These are phyloP conservation scores for Neotoxoptera formosana DNA, from an alignment of 1,140 invertebrate genomes.

Conservation along the genomic window DNA sequence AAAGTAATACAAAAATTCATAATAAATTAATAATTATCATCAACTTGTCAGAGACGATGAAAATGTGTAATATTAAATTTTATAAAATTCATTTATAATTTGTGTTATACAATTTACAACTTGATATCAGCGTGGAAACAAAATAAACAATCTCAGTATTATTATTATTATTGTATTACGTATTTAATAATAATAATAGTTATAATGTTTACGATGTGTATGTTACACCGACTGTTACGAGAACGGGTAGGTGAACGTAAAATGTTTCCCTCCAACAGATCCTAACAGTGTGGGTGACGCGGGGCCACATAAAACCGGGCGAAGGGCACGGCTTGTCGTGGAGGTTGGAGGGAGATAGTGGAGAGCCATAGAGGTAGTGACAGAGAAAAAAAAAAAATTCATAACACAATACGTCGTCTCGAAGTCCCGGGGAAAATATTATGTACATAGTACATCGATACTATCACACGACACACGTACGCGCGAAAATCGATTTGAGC, in stretches of 20 bases:
- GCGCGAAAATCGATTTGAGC: neutral
- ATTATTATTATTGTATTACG: neutral
- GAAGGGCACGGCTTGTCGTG: neutral
- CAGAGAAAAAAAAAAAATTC: neutral
- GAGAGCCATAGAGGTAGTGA: neutral
- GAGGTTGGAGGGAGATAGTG: neutral
- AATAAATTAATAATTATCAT: neutral
- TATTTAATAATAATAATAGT: neutral
- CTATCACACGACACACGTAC: neutral
- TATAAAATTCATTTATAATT: neutral
- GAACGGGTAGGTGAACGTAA: neutral
- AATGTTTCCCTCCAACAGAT: neutral
- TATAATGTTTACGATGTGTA: neutral
- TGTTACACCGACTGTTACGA: neutral
- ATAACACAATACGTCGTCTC: neutral
- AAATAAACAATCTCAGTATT: slow-evolving; percentile 6
- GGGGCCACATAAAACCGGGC: neutral
- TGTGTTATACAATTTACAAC: neutral
- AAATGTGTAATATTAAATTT: neutral
- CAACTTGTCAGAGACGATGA: neutral
- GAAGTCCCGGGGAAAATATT: neutral
- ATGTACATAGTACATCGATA: neutral
- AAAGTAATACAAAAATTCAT: neutral
- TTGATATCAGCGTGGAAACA: neutral
- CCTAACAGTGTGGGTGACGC: neutral